Base-by-base conservation (phyloP, 2,888 invertebrate species). In the Choristoneura rosaceana region DNA sequence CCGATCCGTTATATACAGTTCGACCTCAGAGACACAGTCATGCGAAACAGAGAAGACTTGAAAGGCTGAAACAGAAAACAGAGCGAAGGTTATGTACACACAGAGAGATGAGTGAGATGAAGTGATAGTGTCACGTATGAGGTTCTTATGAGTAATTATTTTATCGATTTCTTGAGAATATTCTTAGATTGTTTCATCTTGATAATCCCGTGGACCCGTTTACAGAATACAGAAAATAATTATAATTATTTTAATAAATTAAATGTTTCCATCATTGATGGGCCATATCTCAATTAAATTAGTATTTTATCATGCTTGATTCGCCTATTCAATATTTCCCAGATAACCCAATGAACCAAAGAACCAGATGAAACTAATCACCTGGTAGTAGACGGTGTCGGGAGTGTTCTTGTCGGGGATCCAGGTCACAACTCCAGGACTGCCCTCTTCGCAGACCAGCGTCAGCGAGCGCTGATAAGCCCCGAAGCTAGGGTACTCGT, bases 301-400 rank as follows among this genome's bases (percentile, higher is more conserved):
- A 62, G 10, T 43, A 14, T 34, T 17, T 5, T 52, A 17, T n/a
- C 52, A 52, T 8, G 15, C 52, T 8, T 38, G 38, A 38, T 38
- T 17, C 52, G 17, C 9, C 14, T 9, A 9, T 8, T 52, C n/a
- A 5, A 47, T 52, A 52, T 9, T 52, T 17, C 45, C 69, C 38
- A 14, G 15, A 17, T 38, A 55, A 52, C 3, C 52, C 52, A 62
- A 41, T 41, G 12, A 43, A 25, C 55, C 55, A 55, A 12, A 12
- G 0, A 25, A 58, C 33, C 8, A 38, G 12, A 12, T 14, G 4
- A 61, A 10, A 62, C n/a, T 15, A 47, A 38, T 78, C 87, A 97
- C 98, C 95, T 98, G 99, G 88, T 99, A 99, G 87, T 98, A 99
- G 52, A 99, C 98, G 8, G 97, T 97, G 86, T 98, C 97, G 0